These are phyloP conservation scores for Parapristionchus giblindavisi DNA, from an alignment of 2,888 invertebrate species.

Conservation along the genomic window DNA sequence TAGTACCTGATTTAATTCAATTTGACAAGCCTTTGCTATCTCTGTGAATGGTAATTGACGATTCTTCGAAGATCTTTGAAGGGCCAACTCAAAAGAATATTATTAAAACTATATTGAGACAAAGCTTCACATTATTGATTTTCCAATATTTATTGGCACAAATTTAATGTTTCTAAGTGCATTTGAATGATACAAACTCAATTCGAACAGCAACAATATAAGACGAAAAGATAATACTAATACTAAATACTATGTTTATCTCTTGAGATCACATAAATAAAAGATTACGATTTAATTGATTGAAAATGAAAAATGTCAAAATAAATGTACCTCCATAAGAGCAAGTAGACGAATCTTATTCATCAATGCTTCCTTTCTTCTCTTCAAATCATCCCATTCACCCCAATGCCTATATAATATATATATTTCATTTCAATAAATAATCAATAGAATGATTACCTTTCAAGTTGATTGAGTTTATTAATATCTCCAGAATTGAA, in stretches of 20 bases:
- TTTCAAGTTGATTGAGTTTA: constrained; percentile 43
- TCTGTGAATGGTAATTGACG: constrained; percentile 87
- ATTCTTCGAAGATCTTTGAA: constrained; percentile 88
- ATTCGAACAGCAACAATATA: no score
- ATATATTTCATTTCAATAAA: neutral
- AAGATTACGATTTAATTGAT: neutral
- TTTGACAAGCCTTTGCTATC: constrained; percentile 85
- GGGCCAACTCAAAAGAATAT: constrained; percentile 82
- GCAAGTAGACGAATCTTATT: constrained; percentile 94
- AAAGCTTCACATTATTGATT: neutral
- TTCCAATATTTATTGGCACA: neutral
- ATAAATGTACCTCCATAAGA: constrained; percentile 82
- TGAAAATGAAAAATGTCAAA: neutral
- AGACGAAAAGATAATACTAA: no score
- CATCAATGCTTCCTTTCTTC: constrained; percentile 58
- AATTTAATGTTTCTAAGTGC: neutral
- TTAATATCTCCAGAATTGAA: constrained; percentile 82
- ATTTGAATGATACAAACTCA: no score
- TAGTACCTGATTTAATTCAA: constrained; percentile 76
- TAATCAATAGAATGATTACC: neutral
- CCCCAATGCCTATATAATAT: constrained; percentile 71
- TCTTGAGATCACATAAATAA: no score
- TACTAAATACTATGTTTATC: no score
- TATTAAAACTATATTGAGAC: neutral
- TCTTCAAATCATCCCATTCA: constrained; percentile 69